Base-by-base conservation (phyloP, 2,888 invertebrate species). In the Drosophila nr. medialis region DNA sequence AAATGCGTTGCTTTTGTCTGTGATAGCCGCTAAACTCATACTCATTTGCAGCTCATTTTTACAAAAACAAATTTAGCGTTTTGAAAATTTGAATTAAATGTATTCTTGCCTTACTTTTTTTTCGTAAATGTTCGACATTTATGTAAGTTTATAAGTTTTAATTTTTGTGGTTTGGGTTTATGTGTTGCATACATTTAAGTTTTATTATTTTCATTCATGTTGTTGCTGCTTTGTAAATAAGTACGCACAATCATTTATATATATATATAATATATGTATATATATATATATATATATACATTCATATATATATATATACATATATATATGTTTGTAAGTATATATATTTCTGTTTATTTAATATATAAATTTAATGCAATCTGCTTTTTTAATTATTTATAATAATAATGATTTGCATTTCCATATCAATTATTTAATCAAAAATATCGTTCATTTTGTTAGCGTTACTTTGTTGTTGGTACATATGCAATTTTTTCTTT, bases 161-260 rank as follows among this genome's bases (percentile, higher is more conserved):
- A 21, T 78, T 66, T 66, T 38, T 71, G 48, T 27, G 15, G 48
- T 77, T 66, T 76, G 70, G 45, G 59, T 70, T 64, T 54, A 60
- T 67, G 54, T 67, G 61, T 59, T 54, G 63, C 77, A 54, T 69
- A 70, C 83, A 74, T 73, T 81, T 80, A 64, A 70, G 66, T 80
- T 60, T 69, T 63, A 40, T 56, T 62, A 67, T 59, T 65, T 64
- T 75, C 63, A 71, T 69, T 85, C 45, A 73, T 79, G 69, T 71
- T 79, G 79, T 72, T 82, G 82, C 83, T 74, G 85, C 83, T 87
- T 81, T 84, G 85, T 89, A 84, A 89, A 81, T 85, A 86, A 75
- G 80, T 88, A 88, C 77, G 86, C 83, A 77, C 69, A 75, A 77
- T 78, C 68, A 82, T 68, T 21, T 13, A 45, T 73, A 79, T 62